Percentiles rank a stretch among this genome's conserved stretches.
phyloP scores from a whole-genome alignment of 2,113 vertebrate genomes.

The Panthera uncia region DNA sequence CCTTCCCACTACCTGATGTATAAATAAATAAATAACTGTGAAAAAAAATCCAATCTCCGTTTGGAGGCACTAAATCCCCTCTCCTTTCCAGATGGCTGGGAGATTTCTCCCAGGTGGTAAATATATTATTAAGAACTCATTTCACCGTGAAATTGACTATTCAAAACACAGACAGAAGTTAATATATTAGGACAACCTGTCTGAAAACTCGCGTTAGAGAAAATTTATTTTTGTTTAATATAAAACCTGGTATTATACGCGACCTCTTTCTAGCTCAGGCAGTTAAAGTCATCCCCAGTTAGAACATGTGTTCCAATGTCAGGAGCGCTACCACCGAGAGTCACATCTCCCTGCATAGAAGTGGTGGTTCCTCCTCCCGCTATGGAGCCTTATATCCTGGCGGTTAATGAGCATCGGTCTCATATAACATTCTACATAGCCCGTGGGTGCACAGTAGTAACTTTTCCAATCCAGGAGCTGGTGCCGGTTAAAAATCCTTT shows the following conservation, averaged over 20 bases:
- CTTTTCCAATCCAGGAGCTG: not conserved
- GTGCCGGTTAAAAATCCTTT: not conserved
- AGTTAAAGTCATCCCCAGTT: conserved; percentile 62
- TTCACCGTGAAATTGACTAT: conserved; percentile 93
- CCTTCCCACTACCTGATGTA: conserved; percentile 10
- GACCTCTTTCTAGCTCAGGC: conserved; percentile 74
- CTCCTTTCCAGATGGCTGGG: conserved; percentile 90
- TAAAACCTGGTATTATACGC: conserved; percentile 79
- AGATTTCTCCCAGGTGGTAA: conserved; percentile 92
- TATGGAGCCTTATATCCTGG: accelerated
- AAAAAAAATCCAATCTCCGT: conserved; percentile 85
- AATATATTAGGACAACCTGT: conserved; percentile 92
- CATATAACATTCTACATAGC: not conserved
- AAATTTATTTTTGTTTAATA: conserved; percentile 90
- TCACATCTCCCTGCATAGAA: not conserved
- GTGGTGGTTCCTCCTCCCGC: accelerated
- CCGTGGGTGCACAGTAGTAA: not conserved
- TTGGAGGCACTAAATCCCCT: conserved; percentile 87
- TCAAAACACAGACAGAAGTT: conserved; percentile 91
- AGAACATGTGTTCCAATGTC: not conserved
- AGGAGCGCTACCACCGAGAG: not conserved
- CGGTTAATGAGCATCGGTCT: not conserved
- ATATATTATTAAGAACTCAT: conserved; percentile 93
- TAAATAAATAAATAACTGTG: conserved; percentile 78
- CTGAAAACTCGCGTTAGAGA: conserved; percentile 87